phyloP scores from a whole-genome alignment of 2,797 vertebrate species.

The Siniperca obscura region DNA sequence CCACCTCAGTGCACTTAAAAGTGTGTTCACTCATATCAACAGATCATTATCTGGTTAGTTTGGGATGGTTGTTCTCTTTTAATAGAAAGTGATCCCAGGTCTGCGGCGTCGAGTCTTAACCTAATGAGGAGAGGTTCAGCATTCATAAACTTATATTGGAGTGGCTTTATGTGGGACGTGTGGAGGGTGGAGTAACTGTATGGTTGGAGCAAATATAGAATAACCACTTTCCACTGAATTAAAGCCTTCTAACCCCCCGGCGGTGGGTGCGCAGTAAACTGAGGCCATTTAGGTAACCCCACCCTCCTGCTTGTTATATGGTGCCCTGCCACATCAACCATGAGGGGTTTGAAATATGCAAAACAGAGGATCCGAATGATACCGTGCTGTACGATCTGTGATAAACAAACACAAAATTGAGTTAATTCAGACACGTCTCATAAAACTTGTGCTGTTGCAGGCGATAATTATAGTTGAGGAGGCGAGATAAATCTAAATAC shows the following conservation, averaged over 20 bases:
- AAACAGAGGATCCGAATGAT: slow-evolving; percentile 44
- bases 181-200: slow-evolving; percentile 83
- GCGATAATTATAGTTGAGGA: slow-evolving; percentile 67
- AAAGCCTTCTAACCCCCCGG: slow-evolving; percentile 68
- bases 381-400: slow-evolving; percentile 31
- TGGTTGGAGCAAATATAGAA: slow-evolving; percentile 83
- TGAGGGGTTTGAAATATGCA: slow-evolving; percentile 67
- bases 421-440: slow-evolving; percentile 60
- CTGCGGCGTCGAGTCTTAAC: slow-evolving; percentile 37
- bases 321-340: slow-evolving; percentile 76
- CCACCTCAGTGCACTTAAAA: slow-evolving; percentile 26
- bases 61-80: slow-evolving; percentile 47
- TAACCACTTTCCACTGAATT: slow-evolving; percentile 84
- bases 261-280: slow-evolving; percentile 76
- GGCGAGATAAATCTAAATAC: slow-evolving; percentile 71
- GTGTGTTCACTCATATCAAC: slow-evolving; percentile 32
- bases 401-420: slow-evolving; percentile 57
- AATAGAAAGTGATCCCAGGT: slow-evolving; percentile 43
- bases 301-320: slow-evolving; percentile 73
- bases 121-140: slow-evolving; percentile 61
- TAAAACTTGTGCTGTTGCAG: slow-evolving; percentile 45
- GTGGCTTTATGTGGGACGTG: slow-evolving; percentile 77
- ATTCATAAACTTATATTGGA: slow-evolving; percentile 72
- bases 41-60: slow-evolving; percentile 56
- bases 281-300: slow-evolving; percentile 77